Evolutionary conservation across 2,113 vertebrate genomes (phyloP), one percentile per base, ranked within the genome.

Genomic region (Eclectus roratus): DNA sequence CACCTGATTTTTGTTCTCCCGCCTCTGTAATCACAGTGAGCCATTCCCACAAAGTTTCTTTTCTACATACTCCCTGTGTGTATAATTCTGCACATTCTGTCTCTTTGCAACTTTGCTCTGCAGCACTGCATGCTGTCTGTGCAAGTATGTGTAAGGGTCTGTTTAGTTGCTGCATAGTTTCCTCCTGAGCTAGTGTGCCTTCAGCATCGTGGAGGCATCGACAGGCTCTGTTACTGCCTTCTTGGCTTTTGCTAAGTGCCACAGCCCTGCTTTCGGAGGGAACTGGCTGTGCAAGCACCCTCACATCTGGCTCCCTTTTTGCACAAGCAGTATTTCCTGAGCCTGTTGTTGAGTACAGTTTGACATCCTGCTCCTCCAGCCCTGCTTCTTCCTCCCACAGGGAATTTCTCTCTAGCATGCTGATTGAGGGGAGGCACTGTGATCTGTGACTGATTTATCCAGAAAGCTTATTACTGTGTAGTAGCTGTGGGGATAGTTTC

Each of bases 191-290:
- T 37, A 1, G 6, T 43, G 65, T 19, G 63, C n/a, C 65, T 39
- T 41, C 50, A 72, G 70, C 2, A 0, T 9, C 1, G 2, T 31
- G 39, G 20, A 24, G 37, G 50, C 43, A 37, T 29, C 2, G 0
- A 4, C 3, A 24, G 49, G 27, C 39, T 70, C 60, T 50, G 55
- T 21, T 41, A 18, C 24, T 44, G 47, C 60, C 52, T 44, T 17
- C 66, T 49, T 4, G 1, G 49, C 55, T 72, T 46, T 44, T 49
- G 31, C 79, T 10, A 4, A 5, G 11, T 8, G 16, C 52, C 3
- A 13, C 44, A 31, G 44, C 44, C 29, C 44, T 41, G 53, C 52
- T 70, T 19, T 20, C 19, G 6, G 46, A 24, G 50, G 55, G 44
- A 76, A 5, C 60, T 39, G 64, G 31, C 80, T 44, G 23, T 17